These are phyloP conservation scores for Zapornia atra DNA, from an alignment of 2,113 vertebrate genomes.

Conservation along the genomic window DNA sequence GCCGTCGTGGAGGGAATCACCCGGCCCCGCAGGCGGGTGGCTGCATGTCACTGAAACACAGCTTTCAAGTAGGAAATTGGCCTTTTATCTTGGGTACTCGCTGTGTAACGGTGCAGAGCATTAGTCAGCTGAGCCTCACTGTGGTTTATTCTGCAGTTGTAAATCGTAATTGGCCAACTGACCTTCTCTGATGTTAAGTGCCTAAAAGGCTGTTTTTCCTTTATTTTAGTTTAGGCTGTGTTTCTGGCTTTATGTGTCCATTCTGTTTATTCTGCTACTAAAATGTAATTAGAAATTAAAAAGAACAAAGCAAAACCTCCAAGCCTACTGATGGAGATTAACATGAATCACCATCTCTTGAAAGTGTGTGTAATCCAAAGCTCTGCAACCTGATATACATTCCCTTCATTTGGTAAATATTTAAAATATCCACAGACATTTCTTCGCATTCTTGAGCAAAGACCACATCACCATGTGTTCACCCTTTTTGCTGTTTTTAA, in stretches of 20 bases:
- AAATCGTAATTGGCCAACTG: conserved; percentile 62
- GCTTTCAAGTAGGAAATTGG: conserved; percentile 47
- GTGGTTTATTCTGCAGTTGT: conserved; percentile 32
- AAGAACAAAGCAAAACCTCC: conserved; percentile 45
- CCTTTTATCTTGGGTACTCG: conserved; percentile 35
- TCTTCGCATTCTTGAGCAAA: conserved; percentile 36
- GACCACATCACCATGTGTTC: background rate
- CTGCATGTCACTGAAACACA: conserved; percentile 14
- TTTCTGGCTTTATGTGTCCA: conserved; percentile 38
- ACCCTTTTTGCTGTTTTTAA: conserved; percentile 17
- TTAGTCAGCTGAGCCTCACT: conserved; percentile 44
- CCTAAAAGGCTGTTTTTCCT: conserved; percentile 57
- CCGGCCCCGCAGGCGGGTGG: background rate
- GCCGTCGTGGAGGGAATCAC: accelerated
- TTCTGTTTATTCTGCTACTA: conserved; percentile 50
- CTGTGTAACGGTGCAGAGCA: conserved; percentile 27
- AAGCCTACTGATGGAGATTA: conserved; percentile 1
- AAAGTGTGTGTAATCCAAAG: conserved; percentile 14
- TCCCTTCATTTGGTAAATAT: conserved; percentile 49
- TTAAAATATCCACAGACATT: conserved; percentile 40
- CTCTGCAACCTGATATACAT: background rate
- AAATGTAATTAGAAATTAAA: conserved; percentile 61
- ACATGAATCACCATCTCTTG: conserved; percentile 39
- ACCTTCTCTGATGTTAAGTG: conserved; percentile 61
- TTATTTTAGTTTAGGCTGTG: background rate